These are phyloP conservation scores for Hirundo rustica DNA, from an alignment of 2,797 vertebrate species.

Conservation along the genomic window DNA sequence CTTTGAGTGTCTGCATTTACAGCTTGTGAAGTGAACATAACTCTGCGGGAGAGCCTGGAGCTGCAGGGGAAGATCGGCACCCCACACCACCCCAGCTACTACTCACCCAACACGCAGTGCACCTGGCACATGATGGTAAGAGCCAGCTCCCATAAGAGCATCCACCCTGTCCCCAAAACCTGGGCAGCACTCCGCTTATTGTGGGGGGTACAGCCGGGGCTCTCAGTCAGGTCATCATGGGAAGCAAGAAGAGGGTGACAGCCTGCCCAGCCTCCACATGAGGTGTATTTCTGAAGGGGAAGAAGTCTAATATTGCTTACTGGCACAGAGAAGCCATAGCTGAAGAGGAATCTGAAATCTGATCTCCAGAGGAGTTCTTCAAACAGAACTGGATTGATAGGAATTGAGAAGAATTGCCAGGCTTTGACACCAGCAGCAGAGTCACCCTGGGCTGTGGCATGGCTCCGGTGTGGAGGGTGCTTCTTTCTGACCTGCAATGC, in stretches of 20 bases:
- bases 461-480: background rate
- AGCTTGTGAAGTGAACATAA: conserved; percentile 83
- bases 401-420: background rate
- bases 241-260: background rate
- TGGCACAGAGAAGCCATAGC: background rate
- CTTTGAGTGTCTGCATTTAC: conserved; percentile 24
- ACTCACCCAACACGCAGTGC: conserved; percentile 88
- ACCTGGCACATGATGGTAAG: conserved; percentile 90
- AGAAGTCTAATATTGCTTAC: background rate
- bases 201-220: rapidly evolving
- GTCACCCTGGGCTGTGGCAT: background rate
- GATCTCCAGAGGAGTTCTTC: background rate
- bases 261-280: background rate
- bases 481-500: background rate
- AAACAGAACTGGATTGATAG: background rate
- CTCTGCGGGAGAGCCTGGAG: conserved; percentile 74
- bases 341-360: background rate
- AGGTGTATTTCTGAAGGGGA: background rate
- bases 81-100: conserved; percentile 93
- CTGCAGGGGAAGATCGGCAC: conserved; percentile 84
- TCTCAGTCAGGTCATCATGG: background rate
- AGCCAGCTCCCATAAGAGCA: background rate
- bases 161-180: background rate
- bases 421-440: background rate
- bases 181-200: rapidly evolving